phyloP scores from a whole-genome alignment of 2,113 vertebrate species.

The Malurus elegans region DNA sequence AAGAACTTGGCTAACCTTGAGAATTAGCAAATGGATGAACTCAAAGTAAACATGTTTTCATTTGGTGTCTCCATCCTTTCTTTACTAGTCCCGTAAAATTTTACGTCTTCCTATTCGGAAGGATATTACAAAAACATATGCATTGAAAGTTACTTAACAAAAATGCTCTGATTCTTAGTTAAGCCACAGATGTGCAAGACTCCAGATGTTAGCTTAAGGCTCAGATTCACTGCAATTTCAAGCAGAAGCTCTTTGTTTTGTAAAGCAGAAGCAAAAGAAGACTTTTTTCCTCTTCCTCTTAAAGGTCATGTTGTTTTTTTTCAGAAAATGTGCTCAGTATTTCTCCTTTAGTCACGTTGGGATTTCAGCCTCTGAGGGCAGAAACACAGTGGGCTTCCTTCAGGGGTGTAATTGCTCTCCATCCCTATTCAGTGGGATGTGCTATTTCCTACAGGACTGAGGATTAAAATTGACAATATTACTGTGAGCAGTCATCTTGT shows the following conservation, averaged over 20 bases:
- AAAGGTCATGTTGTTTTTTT: constrained; percentile 28
- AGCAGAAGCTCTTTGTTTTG: not conserved
- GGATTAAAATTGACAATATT: not conserved
- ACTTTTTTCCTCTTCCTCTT: not conserved
- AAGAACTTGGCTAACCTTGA: not conserved
- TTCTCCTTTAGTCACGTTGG: not conserved
- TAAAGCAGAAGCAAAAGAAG: not conserved
- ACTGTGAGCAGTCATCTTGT: not conserved
- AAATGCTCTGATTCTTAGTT: not conserved
- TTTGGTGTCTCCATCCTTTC: not conserved
- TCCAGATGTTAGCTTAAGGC: constrained; percentile 22
- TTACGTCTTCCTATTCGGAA: not conserved
- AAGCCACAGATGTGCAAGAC: not conserved
- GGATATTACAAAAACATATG: not conserved
- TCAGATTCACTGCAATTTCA: not conserved
- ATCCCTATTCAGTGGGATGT: not conserved
- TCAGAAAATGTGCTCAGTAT: not conserved
- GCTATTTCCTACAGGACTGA: not conserved
- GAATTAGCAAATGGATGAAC: not conserved
- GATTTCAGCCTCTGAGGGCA: not conserved
- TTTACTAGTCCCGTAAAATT: not conserved
- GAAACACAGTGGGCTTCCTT: not conserved
- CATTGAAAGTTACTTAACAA: not conserved
- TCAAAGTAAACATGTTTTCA: not conserved
- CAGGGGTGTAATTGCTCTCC: not conserved